Conservation (phyloP, 2,797 vertebrate genomes). For the Cygnus olor region DNA sequence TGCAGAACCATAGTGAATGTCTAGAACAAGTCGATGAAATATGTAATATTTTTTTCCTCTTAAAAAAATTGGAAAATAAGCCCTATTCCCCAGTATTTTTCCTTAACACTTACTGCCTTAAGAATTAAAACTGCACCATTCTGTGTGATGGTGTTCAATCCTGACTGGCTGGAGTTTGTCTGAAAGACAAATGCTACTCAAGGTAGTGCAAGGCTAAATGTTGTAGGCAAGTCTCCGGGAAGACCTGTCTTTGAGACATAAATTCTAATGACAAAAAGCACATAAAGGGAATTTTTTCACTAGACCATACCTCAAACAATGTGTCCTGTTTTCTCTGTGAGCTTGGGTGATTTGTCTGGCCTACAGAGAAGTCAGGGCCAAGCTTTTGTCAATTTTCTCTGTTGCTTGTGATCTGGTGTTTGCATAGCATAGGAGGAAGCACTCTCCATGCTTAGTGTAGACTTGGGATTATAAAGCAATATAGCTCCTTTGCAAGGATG, state of each 20-base stretch:
- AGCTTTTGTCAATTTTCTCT: neutral
- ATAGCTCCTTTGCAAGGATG: neutral
- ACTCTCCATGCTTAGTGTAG: neutral
- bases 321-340: constrained; percentile 37
- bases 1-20: constrained; percentile 49
- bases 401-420: neutral
- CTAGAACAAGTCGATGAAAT: constrained; percentile 62
- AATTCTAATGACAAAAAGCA: constrained; percentile 68
- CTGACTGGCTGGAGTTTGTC: constrained; percentile 59
- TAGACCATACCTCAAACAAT: constrained; percentile 49
- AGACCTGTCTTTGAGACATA: constrained; percentile 65
- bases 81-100: neutral
- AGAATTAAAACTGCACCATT: constrained; percentile 27
- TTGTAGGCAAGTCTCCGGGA: constrained; percentile 51
- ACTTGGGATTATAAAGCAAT: neutral
- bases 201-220: constrained; percentile 59
- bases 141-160: neutral
- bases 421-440: neutral
- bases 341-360: constrained; percentile 51
- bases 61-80: constrained; percentile 3
- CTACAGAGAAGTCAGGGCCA: constrained; percentile 13
- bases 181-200: constrained; percentile 69
- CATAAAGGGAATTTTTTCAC: constrained; percentile 58
- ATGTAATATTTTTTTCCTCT: constrained; percentile 48
- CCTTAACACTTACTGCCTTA: constrained; percentile 25